Percentiles rank a stretch among this genome's conserved stretches.
Evolutionary conservation across 1,140 invertebrate species (phyloP).

Genomic region (Carposina sasakii): DNA sequence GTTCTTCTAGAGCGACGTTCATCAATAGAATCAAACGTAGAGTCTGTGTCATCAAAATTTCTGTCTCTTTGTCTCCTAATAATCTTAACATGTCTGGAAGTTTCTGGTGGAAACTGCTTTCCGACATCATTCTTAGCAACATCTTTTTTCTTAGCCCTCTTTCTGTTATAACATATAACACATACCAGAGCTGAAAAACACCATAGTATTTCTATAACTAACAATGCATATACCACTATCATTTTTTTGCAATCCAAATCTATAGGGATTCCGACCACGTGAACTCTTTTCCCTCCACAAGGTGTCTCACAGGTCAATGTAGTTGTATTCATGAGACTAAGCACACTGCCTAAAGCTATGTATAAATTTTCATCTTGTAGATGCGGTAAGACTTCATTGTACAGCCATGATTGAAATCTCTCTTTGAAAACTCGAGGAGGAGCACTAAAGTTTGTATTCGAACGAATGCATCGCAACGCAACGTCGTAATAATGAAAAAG

Average conservation of each 20-base stretch:
- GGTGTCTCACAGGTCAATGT: constrained; percentile 15
- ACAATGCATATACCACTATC: constrained; percentile 35
- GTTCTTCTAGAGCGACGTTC: too few species aligned
- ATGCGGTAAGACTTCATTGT: constrained; percentile 41
- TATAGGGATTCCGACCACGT: constrained; percentile 14
- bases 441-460: constrained; percentile 13
- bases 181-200: constrained; percentile 45
- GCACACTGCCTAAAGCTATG: constrained; percentile 39
- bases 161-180: constrained; percentile 28
- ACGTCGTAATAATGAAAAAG: constrained; percentile 46
- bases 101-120: too few species aligned
- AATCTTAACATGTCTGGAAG: too few species aligned
- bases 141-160: constrained; percentile 18
- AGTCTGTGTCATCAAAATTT: too few species aligned
- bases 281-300: constrained; percentile 5
- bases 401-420: constrained; percentile 49
- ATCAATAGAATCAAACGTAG: too few species aligned
- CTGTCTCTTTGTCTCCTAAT: too few species aligned
- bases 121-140: too few species aligned
- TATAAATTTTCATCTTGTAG: constrained; percentile 49
- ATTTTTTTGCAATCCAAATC: constrained; percentile 38
- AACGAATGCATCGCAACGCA: constrained; percentile 39
- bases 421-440: constrained; percentile 41
- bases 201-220: constrained; percentile 53
- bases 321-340: constrained; percentile 43